Evolutionary conservation across 2,113 vertebrate species (phyloP), one percentile per base, ranked within the genome.

Genomic region (Orycteropus afer): DNA sequence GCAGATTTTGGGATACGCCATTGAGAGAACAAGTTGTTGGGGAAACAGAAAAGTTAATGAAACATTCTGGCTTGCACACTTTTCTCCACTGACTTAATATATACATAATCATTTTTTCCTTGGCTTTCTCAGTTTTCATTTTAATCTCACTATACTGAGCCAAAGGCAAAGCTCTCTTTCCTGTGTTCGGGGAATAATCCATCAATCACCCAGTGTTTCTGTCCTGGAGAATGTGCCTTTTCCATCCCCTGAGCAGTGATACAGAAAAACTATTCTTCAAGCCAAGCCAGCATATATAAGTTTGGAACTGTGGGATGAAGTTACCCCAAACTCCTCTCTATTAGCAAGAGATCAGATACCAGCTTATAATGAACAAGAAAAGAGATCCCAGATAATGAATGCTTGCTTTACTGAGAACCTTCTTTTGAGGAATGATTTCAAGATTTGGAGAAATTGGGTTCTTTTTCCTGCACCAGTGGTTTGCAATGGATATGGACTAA

Each of bases 41-140:
- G 82, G 42, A 95, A 83, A 83, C 34, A 27, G 18, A 67, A 71
- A 76, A 8, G 37, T 22, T 78, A 78, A 59, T 40, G 40, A 88
- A 95, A 91, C 0, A 87, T 96, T 79, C 51, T 37, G 53, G 9
- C 78, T 29, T 45, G 23, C 27, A 49, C 20, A 7, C 47, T 86
- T 76, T 22, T n/a, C 18, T 77, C 76, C 47, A 57, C 0, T 83
- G 59, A 49, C 40, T 85, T 73, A 57, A 49, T n/a, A 42, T 34
- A 7, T 55, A 37, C 55, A 51, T 9, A 92, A 83, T 78, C 32
- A 42, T 71, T 81, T 53, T 79, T 89, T 34, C 47, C 45, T 65
- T 71, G 45, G n/a, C 67, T 90, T 93, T 74, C 80, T 67, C 32
- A 63, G 83, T 84, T 90, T 93, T 86, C n/a, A 74, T 90, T 95